Evolutionary conservation across 2,888 invertebrate genomes (phyloP).

Genomic region (Mythimna albipuncta): DNA sequence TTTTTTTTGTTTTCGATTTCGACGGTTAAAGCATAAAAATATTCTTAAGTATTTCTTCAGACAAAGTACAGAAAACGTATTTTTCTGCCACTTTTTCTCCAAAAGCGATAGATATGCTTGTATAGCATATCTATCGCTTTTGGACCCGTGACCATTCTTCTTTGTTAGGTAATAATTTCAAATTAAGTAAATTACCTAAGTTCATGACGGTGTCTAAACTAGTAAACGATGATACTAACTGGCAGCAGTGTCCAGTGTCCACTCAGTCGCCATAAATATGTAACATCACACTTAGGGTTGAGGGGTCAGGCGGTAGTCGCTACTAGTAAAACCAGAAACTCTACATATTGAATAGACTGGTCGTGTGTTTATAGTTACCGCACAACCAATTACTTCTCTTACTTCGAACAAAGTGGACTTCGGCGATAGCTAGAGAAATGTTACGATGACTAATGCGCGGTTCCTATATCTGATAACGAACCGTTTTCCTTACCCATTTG

Average conservation of each 20-base stretch:
- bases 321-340: slow-evolving; percentile 55
- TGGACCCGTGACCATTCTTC: too few species aligned
- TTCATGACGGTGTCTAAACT: background rate
- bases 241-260: slow-evolving; percentile 18
- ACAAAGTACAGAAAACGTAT: too few species aligned
- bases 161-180: background rate
- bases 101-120: too few species aligned
- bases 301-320: slow-evolving; percentile 48
- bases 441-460: slow-evolving; percentile 23
- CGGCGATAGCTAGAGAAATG: slow-evolving; percentile 31
- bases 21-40: too few species aligned
- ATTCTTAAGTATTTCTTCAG: too few species aligned
- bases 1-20: too few species aligned
- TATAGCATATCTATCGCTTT: too few species aligned
- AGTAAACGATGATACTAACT: slow-evolving; percentile 11
- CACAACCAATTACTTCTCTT: slow-evolving; percentile 36
- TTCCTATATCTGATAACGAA: slow-evolving; percentile 13
- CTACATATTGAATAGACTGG: slow-evolving; percentile 45
- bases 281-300: slow-evolving; percentile 52
- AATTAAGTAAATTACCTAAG: background rate
- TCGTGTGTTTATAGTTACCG: slow-evolving; percentile 46
- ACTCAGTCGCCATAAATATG: slow-evolving; percentile 15
- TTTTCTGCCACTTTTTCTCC: too few species aligned
- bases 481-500: slow-evolving; percentile 4
- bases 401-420: slow-evolving; percentile 35